Evolutionary conservation across 1,140 invertebrate species (phyloP).

Genomic region (Rhysida immarginata): DNA sequence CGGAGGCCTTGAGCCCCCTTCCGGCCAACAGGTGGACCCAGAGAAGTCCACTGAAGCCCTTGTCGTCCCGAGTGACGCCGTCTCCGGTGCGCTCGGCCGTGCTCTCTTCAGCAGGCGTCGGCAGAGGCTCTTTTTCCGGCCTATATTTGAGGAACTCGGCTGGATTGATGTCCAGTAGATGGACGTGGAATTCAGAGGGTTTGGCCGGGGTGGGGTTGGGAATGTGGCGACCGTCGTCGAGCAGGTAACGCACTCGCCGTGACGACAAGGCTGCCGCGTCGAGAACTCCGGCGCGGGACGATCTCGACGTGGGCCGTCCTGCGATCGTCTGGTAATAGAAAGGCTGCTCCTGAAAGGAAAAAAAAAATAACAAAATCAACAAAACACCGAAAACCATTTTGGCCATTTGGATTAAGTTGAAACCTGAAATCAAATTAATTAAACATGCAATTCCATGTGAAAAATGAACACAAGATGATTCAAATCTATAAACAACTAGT

Average conservation of each 20-base stretch:
- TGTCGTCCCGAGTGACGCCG: slow-evolving; percentile 1
- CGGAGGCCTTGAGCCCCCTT: slow-evolving; percentile 62
- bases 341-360: slow-evolving; percentile 7
- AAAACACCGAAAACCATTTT: too few species aligned
- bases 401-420: too few species aligned
- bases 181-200: slow-evolving; percentile 12
- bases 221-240: slow-evolving; percentile 53
- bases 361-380: background rate
- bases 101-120: background rate
- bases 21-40: slow-evolving; percentile 82
- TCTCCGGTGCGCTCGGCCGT: slow-evolving; percentile 17
- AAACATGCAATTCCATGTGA: too few species aligned
- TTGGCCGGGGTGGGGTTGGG: slow-evolving; percentile 52
- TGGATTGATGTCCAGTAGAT: slow-evolving; percentile 62
- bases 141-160: slow-evolving; percentile 86
- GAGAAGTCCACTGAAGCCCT: slow-evolving; percentile 74
- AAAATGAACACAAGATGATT: too few species aligned
- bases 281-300: slow-evolving; percentile 19
- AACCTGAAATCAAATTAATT: too few species aligned
- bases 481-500: too few species aligned
- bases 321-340: background rate
- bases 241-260: slow-evolving; percentile 55
- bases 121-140: slow-evolving; percentile 46
- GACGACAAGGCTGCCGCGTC: slow-evolving; percentile 50
- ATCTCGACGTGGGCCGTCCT: background rate